Percentiles rank a stretch among this genome's conserved stretches.
Conservation (phyloP, 30 jellyfish, hydroid and myxozoan species). For the Mastigias papua region DNA sequence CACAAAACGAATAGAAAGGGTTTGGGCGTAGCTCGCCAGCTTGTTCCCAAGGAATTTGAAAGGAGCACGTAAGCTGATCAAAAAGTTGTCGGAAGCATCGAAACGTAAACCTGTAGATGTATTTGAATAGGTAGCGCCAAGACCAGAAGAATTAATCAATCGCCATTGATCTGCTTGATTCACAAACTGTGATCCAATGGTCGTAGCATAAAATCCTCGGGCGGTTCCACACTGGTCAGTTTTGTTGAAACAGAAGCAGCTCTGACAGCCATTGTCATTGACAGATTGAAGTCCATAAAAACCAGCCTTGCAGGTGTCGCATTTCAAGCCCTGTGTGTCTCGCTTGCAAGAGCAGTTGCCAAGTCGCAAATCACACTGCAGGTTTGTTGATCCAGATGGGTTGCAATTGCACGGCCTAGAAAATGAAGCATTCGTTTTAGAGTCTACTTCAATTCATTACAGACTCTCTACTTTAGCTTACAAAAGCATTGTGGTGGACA, state of each 20-base stretch:
- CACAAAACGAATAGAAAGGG: constrained; percentile 13
- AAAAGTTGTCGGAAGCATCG: not conserved
- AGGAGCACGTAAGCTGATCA: constrained; percentile 47
- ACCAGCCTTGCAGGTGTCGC: constrained; percentile 64
- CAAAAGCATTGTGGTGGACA: too few species aligned
- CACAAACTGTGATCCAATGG: constrained; percentile 18
- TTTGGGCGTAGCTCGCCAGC: constrained; percentile 65
- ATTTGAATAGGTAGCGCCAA: constrained; percentile 15
- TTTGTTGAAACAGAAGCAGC: constrained; percentile 84
- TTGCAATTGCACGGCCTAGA: constrained; percentile 84
- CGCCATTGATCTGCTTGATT: constrained; percentile 53
- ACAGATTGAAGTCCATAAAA: constrained; percentile 36
- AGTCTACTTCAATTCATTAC: too few species aligned
- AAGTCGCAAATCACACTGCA: constrained; percentile 72
- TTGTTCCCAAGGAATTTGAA: constrained; percentile 63
- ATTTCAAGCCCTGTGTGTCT: constrained; percentile 65
- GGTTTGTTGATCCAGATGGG: constrained; percentile 67
- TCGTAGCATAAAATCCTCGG: constrained; percentile 11
- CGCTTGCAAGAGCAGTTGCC: constrained; percentile 86
- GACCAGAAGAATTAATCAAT: constrained; percentile 1
- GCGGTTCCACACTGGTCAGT: constrained; percentile 70
- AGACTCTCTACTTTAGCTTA: too few species aligned
- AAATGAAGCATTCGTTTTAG: too few species aligned
- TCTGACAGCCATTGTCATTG: constrained; percentile 79
- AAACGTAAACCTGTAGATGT: constrained; percentile 43